Base-by-base conservation (phyloP, 2,113 vertebrate species). In the Melanerpes aurifrons region DNA sequence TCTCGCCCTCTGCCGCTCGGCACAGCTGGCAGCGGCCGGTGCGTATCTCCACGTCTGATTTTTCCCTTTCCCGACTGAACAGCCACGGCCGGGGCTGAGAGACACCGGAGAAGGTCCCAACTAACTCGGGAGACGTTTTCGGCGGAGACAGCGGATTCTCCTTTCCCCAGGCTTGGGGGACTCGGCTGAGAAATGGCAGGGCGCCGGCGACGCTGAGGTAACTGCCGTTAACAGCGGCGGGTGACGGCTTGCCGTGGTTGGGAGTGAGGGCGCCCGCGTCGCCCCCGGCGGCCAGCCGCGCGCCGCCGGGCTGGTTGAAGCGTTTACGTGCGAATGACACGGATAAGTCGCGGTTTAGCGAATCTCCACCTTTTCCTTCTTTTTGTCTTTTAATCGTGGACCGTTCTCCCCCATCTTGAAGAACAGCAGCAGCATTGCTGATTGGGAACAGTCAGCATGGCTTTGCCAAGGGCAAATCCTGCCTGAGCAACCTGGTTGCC, bases 1-100 rank as follows among this genome's bases (percentile, higher is more conserved):
- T 78, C 88, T 91, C 85, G 91, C 89, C 78, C 86, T 89, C 82
- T 95, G 94, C 92, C 56, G 77, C 81, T 40, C 59, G 40, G 76
- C 71, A 66, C 71, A 25, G 76, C 87, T 47, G 66, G 18, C 37
- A 32, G 78, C 68, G 37, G 32, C 40, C 77, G 68, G 48, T 76
- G 63, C 68, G 2, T 26, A 2, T 56, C 24, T 40, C 32, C n/a
- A 10, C 22, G 32, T 35, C 18, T 17, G 47, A 3, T 6, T 31
- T 75, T 26, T 48, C 47, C 2, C 16, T 57, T 78, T 26, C 29
- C 43, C 8, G 13, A 1, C 35, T 19, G 18, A 74, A 45, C 22
- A 84, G 57, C 74, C 21, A 3, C 21, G 4, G 1, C 26, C 8
- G 67, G n/a, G 32, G 21, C 15, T 40, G 77, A 14, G 48, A 43